Evolutionary conservation across 2,113 vertebrate genomes (phyloP), one percentile per base, ranked within the genome.

Genomic region (Strix aluco): DNA sequence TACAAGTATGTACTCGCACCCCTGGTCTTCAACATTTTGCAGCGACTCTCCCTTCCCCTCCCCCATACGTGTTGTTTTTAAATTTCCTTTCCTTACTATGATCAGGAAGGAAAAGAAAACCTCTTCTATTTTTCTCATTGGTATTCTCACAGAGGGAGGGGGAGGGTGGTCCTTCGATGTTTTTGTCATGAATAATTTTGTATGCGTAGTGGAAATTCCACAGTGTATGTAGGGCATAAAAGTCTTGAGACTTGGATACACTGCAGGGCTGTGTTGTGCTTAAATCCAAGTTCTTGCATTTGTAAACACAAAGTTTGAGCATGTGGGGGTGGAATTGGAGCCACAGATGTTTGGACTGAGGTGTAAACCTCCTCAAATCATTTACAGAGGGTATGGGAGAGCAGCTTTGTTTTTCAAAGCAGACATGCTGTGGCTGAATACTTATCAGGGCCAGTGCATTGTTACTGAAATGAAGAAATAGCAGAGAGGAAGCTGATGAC

Each of bases 121-220:
- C 84, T 80, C 63, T 90, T 63, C 84, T 62, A 66, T 66, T 94
- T 90, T 92, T 86, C 78, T 88, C 81, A 44, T 70, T 71, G 55
- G 8, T 81, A 74, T 96, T 94, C 85, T 66, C 47, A 15, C 47
- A 74, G 87, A 71, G 58, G 70, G 42, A 90, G 62, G 63, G 66
- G 62, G 78, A 91, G 67, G 75, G 62, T 44, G 63, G 79, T 95
- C 94, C 84, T 94, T 93, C 93, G 9, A 0, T 88, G 84, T 82
- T 92, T 96, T 87, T 96, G 94, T 92, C 87, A 42, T 86, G 78
- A 83, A 86, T 96, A 92, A 96, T 97, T 96, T 92, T 86, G 84
- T 81, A 46, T 67, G 89, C 89, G n/a, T 62, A 13, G 78, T 96
- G 86, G 91, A 97, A 97, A 94, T 95, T 92, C 92, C 96, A 86